Base-by-base conservation (phyloP, 2,888 invertebrate genomes). In the Nomada hirtipes region DNA sequence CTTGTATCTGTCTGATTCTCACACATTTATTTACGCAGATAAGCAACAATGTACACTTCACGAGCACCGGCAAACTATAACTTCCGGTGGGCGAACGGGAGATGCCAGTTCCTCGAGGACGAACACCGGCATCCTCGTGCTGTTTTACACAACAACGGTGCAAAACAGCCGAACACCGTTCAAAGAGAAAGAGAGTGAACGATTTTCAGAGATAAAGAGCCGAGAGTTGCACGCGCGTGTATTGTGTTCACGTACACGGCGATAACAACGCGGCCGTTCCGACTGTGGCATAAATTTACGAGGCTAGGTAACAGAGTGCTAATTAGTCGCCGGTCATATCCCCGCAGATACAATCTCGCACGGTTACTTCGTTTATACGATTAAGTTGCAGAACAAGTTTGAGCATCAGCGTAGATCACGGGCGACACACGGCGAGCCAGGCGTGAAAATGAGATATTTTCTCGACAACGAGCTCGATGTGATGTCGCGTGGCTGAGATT, bases 291-390 rank as follows among this genome's bases (percentile, higher is more conserved):
- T 78, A 77, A 78, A 84, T 84, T 86, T 82, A 84, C 82, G 78
- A 68, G 59, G 74, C 44, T 71, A 78, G 86, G 79, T 85, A 80
- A 81, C 76, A 55, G 78, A 77, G 85, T 81, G 76, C 79, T 83
- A 86, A 86, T 86, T 86, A 86, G 79, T 71, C 76, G 59, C 60
- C 75, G 84, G 74, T 83, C 86, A 83, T 85, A 86, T 81, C 75
- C 81, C 63, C 75, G 57, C 29, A 36, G 81, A 85, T 85, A 79
- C 10, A 68, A 86, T 86, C 86, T 69, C 55, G 59, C 63, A 47
- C 65, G 67, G 73, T 67, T 63, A 61, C 63, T 68, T 72, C 79
- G 74, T 80, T 76, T 73, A 63, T 71, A 57, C 77, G 80, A 86
- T 86, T 86, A 85, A 83, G 72, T 83, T 65, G 78, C 73, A 60